Base-by-base conservation (phyloP, 2,888 invertebrate species). In the Monoplex corrugatus region DNA sequence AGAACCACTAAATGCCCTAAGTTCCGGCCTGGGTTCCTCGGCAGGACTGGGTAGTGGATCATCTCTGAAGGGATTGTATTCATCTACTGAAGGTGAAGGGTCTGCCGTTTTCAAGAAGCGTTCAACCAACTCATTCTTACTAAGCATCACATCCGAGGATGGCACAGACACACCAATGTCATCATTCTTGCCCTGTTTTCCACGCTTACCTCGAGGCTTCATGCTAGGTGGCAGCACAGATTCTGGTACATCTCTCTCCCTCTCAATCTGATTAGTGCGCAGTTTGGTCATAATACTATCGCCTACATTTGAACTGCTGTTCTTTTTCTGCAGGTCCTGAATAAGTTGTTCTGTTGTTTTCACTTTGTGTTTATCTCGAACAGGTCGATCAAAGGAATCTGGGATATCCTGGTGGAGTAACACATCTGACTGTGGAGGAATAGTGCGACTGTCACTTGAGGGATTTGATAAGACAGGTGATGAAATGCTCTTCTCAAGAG, bases 271-370 rank as follows among this genome's bases (percentile, higher is more conserved):
- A 92, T 95, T 95, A 38, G 92, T 93, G 68, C 94, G 93, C 35
- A 96, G 95, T 90, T 94, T 94, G 50, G 92, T 91, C n/a, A 95
- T 93, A 19, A 95, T 94, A 78, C 93, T 93, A 89, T 93, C 95
- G 68, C 93, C 93, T 8, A 95, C 90, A 83, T 92, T 87, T n/a
- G 93, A 90, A 86, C 92, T 91, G 78, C 68, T 89, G 86, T 87
- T 87, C 80, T 88, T 89, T 95, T 95, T 97, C 96, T 92, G 97
- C 72, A 98, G 97, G 96, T 98, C 97, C 88, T 97, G 98, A 90
- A 98, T 96, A 88, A 98, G 96, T 96, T 98, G 98, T 95, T 98
- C 97, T 0, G 98, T 98, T 43, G 98, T 98, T 96, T 97, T 97
- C 84, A 98, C 96, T 94, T 96, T 96, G 38, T 97, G 97, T 94